Evolutionary conservation across 2,888 invertebrate species (phyloP), one percentile per base, ranked within the genome.

Genomic region (Patella caerulea): DNA sequence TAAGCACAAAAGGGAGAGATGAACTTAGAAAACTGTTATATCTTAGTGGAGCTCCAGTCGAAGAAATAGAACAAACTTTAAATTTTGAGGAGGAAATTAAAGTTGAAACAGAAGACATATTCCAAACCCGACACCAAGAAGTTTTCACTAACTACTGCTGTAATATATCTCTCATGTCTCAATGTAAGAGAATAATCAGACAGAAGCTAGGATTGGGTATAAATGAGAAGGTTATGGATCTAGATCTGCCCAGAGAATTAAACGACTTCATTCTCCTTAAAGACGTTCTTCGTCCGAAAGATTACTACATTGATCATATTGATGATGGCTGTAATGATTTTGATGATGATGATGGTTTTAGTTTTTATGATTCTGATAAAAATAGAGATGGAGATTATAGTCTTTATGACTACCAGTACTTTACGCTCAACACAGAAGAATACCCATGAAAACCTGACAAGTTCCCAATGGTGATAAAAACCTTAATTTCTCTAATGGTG

Each of bases 281-380:
- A 59, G 59, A 59, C 12, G 19, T 59, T 59, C n/a, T n/a, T 59
- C 19, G n/a, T 59, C 2, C 2, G 3, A 11, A 19, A 59, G 17
- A n/a, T 59, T 59, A 5, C 34, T 0, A 4, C n/a, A 59, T 19
- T 7, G 17, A 17, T 19, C 7, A 19, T 59, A n/a, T 19, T n/a
- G 59, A n/a, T 59, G 19, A 17, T 17, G 59, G 17, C n/a, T 59
- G 15, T 59, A n/a, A 59, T 59, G 34, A 34, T n/a, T 17, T 9
- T 59, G 59, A 59, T n/a, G 59, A 59, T 59, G 17, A 59, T 59
- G 59, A 59, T 59, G 59, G 19, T 59, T 59, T n/a, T 59, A n/a
- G 1, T 59, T 59, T 9, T 19, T 59, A 59, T 59, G 59, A 59
- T 59, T 59, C 19, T 5, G 19, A 59, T 59, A 59, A 59, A 19